Base-by-base conservation (phyloP, 2,888 invertebrate species). In the Oscheius sp. region DNA sequence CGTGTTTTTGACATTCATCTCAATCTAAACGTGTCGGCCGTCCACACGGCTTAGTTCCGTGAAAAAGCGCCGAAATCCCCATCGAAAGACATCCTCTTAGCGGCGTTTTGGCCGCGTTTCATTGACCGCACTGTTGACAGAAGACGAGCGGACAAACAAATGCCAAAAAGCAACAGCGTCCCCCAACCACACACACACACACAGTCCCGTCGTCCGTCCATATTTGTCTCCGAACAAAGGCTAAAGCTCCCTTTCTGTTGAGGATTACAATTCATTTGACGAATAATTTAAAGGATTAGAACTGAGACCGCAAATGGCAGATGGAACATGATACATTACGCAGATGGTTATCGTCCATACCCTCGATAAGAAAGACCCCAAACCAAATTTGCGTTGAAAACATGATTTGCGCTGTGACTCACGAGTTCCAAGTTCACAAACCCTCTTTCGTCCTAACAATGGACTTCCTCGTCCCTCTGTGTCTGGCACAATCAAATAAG, bases 81-180 rank as follows among this genome's bases (percentile, higher is more conserved):
- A 17, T 37, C 37, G 37, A 34, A 48, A 67, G 39, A 34, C 45
- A 68, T 57, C 50, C 50, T 52, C 50, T 52, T 57, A 57, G 57
- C 57, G 57, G 37, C 57, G 52, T 42, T 53, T 46, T 65, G 37
- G 65, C 52, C 25, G 34, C 65, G 37, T 53, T 53, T 65, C 50
- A 65, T 45, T 39, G 53, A 52, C 53, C 42, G 27, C n/a, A 31
- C 39, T 66, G 57, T 66, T 66, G 53, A 55, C 66, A 53, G 66
- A 66, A 66, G 66, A 42, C 55, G 66, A 45, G 55, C 66, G 66
- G 46, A 27, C 57, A 66, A 66, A 66, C 57, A 66, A 37, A 48
- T 50, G 66, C 46, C 66, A 53, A 66, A 65, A 66, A 65, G 66
- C 53, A 55, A 66, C 66, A 55, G 23, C 15, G 52, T 5, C 65